Evolutionary conservation across 1,140 invertebrate species (phyloP).

Genomic region (Drosophila insularis): DNA sequence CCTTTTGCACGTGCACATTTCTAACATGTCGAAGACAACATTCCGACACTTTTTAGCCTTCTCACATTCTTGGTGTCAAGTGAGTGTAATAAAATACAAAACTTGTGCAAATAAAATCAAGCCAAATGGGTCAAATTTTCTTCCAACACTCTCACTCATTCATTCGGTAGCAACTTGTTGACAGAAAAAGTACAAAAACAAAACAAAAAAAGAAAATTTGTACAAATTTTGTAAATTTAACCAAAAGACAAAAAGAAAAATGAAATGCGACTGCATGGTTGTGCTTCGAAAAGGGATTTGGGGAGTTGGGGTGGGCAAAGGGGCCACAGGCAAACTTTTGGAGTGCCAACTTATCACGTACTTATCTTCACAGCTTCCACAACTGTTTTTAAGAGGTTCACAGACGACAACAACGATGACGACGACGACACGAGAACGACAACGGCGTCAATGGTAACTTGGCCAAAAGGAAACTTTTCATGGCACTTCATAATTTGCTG

Average conservation of each 20-base stretch:
- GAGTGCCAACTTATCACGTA: conserved; percentile 15
- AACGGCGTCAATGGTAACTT: not conserved
- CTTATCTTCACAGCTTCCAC: conserved; percentile 14
- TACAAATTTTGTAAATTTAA: conserved; percentile 11
- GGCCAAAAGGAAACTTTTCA: conserved; percentile 14
- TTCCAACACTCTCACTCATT: not conserved
- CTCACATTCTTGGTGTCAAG: conserved; percentile 5
- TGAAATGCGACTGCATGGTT: too few species aligned
- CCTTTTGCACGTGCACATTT: too few species aligned
- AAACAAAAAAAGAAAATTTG: not conserved
- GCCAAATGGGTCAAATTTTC: not conserved
- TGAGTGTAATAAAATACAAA: not conserved
- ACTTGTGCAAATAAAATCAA: conserved; percentile 9
- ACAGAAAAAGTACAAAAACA: not conserved
- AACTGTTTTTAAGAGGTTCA: conserved; percentile 5
- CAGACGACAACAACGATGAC: not conserved
- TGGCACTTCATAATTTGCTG: conserved; percentile 19
- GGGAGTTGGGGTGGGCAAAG: too few species aligned
- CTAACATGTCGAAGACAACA: not conserved
- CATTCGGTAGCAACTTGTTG: not conserved
- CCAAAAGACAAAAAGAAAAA: not conserved
- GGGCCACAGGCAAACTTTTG: conserved; percentile 12
- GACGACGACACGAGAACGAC: too few species aligned
- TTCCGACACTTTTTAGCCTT: not conserved
- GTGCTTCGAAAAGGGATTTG: too few species aligned